These are phyloP conservation scores for Sthenelais limicola DNA, from an alignment of 2,888 invertebrate genomes.

Conservation along the genomic window DNA sequence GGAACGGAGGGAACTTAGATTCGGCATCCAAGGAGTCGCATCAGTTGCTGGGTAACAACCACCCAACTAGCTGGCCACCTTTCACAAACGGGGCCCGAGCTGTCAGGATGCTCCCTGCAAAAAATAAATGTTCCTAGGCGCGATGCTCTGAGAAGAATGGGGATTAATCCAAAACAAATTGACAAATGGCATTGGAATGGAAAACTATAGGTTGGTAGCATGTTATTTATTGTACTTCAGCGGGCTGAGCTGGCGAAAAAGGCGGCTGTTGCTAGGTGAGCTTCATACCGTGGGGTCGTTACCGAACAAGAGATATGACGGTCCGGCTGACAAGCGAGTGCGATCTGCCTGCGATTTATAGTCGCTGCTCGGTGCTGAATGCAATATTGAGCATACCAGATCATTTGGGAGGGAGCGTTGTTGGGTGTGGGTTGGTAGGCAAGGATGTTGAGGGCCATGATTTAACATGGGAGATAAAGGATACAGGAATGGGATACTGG, in stretches of 20 bases:
- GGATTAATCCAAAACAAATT: conserved; percentile 40
- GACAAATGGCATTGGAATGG: conserved; percentile 26
- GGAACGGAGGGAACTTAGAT: not conserved
- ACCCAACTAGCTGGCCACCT: conserved; percentile 19
- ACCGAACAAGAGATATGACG: conserved; percentile 28
- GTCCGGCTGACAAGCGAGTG: conserved; percentile 19
- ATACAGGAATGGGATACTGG: no score
- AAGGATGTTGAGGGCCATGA: not conserved
- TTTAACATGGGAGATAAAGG: no score
- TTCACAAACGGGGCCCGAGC: conserved; percentile 20
- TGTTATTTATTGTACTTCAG: conserved; percentile 17
- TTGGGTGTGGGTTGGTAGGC: not conserved
- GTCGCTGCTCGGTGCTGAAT: conserved; percentile 15
- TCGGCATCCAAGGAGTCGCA: conserved; percentile 20
- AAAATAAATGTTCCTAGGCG: conserved; percentile 39
- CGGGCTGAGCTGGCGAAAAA: conserved; percentile 13
- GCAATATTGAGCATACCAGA: conserved; percentile 33
- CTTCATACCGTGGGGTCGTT: conserved; percentile 20
- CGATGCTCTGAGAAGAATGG: conserved; percentile 44
- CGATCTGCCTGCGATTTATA: conserved; percentile 17
- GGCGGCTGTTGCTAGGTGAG: conserved; percentile 29
- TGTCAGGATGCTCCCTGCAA: conserved; percentile 21
- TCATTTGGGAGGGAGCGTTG: conserved; percentile 25
- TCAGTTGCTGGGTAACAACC: conserved; percentile 30
- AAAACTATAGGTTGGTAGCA: conserved; percentile 31